Base-by-base conservation (phyloP, 2,113 vertebrate genomes). In the Triplophysa siluroides region DNA sequence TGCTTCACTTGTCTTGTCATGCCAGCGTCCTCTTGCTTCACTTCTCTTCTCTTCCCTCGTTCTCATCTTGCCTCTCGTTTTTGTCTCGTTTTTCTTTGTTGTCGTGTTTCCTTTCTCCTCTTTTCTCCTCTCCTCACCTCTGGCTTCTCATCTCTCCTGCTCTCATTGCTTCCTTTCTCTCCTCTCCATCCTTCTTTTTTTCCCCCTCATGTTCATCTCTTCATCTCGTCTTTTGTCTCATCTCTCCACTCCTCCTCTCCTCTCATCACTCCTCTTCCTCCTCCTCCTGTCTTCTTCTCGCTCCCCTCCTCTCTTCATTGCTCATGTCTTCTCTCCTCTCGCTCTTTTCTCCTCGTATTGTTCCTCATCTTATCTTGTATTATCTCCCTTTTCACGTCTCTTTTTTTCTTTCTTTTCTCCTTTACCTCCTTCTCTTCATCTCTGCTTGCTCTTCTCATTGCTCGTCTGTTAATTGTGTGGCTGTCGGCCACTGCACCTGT, bases 291-390 rank as follows among this genome's bases (percentile, higher is more conserved):
- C 38, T 23, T 45, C 54, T 38, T 60, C 14, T 41, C 50, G 41
- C 41, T 14, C 43, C 14, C 5, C 80, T 67, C 8, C 1, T 38
- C 23, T 9, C 6, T 58, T 23, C 9, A 38, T 7, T 69, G 23
- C 23, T 65, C 26, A n/a, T 14, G 19, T 23, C 71, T 18, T 10
- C 50, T 52, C 50, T 52, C 16, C 21, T 19, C 14, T 76, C 45
- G 54, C 16, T 43, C 24, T 6, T 16, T 29, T 64, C 13, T 29
- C 73, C 66, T 79, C 77, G n/a, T n/a, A n/a, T 79, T 76, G 12
- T 47, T 47, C 9, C 81, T 84, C 83, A 74, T 83, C 54, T 74
- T 6, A 8, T 2, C 0, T 24, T 14, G 13, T 18, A 6, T 50
- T 5, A 1, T 69, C 43, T 16, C 19, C 14, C 3, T 38, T 9